phyloP scores from a whole-genome alignment of 1,140 invertebrate species.

The Teleopsis dalmanni region DNA sequence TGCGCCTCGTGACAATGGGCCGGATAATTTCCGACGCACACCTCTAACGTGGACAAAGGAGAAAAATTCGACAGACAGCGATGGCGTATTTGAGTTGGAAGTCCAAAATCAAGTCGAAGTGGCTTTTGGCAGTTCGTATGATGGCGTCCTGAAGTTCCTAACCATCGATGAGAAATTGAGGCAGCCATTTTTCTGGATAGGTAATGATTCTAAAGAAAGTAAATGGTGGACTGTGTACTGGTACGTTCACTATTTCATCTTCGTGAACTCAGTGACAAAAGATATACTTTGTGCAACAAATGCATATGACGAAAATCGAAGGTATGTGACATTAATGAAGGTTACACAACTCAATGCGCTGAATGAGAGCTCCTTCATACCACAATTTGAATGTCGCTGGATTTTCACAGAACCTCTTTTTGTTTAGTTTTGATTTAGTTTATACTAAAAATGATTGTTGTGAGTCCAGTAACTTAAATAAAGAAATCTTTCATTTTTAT shows the following conservation, averaged over 20 bases:
- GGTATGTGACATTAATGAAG: neutral
- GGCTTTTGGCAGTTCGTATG: constrained; percentile 1
- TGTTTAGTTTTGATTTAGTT: too few relatives aligned
- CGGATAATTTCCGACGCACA: neutral
- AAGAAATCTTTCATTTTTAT: too few relatives aligned
- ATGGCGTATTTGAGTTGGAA: neutral
- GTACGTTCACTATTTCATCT: neutral
- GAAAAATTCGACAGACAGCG: constrained; percentile 1
- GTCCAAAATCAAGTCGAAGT: neutral
- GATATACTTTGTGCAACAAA: neutral
- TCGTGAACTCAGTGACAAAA: neutral
- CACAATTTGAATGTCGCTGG: too few relatives aligned
- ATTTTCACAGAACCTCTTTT: too few relatives aligned
- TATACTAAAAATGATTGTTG: too few relatives aligned
- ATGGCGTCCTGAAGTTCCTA: neutral
- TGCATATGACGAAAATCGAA: constrained; percentile 1
- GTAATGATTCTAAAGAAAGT: neutral
- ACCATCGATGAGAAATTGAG: neutral
- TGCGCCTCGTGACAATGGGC: constrained; percentile 6
- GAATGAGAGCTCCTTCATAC: too few relatives aligned
- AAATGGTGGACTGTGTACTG: neutral
- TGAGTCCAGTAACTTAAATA: too few relatives aligned
- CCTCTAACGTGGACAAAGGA: constrained; percentile 2
- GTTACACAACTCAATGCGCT: too few relatives aligned
- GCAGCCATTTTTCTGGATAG: constrained; percentile 2